Percentiles rank a stretch among this genome's conserved stretches.
Evolutionary conservation across 2,888 invertebrate genomes (phyloP).

Genomic region (Alitta virens): DNA sequence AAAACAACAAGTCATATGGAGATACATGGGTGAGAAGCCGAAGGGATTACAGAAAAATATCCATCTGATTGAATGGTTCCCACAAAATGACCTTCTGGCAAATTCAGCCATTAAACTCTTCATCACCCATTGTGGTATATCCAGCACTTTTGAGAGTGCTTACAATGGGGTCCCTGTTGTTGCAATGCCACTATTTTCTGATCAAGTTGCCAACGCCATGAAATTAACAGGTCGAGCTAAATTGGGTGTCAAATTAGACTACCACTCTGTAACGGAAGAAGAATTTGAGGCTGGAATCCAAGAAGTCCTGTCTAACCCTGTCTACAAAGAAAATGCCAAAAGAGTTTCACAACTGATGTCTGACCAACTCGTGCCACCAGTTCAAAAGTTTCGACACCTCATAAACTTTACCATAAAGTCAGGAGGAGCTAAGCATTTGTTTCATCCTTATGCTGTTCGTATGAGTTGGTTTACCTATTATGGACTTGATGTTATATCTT

Average conservation of each 20-base stretch:
- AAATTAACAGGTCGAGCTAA: not conserved
- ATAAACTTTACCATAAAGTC: not conserved
- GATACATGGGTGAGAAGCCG: conserved; percentile 1
- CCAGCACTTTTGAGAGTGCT: conserved; percentile 9
- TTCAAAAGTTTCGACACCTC: not conserved
- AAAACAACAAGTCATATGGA: conserved; percentile 10
- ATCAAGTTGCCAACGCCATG: not conserved
- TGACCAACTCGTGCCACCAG: conserved; percentile 1
- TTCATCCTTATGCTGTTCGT: too few relatives aligned
- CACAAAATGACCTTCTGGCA: conserved; percentile 14
- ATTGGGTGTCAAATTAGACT: conserved; percentile 1
- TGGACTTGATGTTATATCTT: too few relatives aligned
- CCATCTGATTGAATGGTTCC: conserved; percentile 8
- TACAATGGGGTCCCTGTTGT: too few relatives aligned
- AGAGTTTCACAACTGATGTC: conserved; percentile 2
- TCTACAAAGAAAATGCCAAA: conserved; percentile 6
- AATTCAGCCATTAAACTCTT: conserved; percentile 7
- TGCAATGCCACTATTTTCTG: too few relatives aligned
- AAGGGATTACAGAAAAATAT: conserved; percentile 4
- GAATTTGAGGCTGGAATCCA: not conserved
- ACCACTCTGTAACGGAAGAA: not conserved
- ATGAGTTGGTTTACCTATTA: too few relatives aligned
- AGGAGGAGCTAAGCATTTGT: not conserved
- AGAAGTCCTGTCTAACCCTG: conserved; percentile 1
- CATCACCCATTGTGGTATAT: conserved; percentile 16